Evolutionary conservation across 2,113 vertebrate genomes (phyloP), one percentile per base, ranked within the genome.

Genomic region (Rhodinocichla rosea): DNA sequence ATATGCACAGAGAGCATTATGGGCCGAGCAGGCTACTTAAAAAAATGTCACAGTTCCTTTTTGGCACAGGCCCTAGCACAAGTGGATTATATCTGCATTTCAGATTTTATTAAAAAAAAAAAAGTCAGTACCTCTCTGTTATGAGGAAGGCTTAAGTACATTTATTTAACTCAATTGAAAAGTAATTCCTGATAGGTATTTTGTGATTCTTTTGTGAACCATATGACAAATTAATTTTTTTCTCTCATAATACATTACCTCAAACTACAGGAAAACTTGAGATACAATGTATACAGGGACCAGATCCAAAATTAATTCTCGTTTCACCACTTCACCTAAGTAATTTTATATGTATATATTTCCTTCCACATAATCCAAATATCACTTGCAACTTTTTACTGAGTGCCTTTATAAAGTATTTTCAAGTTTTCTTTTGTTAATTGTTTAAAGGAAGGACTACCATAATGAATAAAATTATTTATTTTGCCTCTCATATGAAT

Each of bases 61-160:
- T 59, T 92, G 82, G 69, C 83, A 94, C 27, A 87, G 77, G 45
- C 65, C 67, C 44, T 91, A 91, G 57, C 65, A 93, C 7, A 73
- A 97, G 62, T 85, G 30, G 35, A 70, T 96, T 89, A 88, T 83
- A 74, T 78, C 75, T 83, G 90, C 17, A 88, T 82, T 81, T 96
- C 87, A 94, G 94, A 91, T 80, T 89, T 93, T 93, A 96, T 93
- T 96, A 83, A 94, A 87, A 70, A 91, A 69, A 91, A 23, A 96
- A 92, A 92, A 93, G 78, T n/a, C 39, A 21, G 49, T 86, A 83
- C 64, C 42, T 87, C 27, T 97, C 55, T 52, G 53, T 71, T 92
- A 59, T 52, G 68, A 89, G 49, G 55, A 91, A 91, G 33, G 71
- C 39, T 94, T 93, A 93, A 97, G 83, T 90, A 45, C 40, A 79